Evolutionary conservation across 2,113 vertebrate species (phyloP).

Genomic region (Mesembrinibis cayennensis): DNA sequence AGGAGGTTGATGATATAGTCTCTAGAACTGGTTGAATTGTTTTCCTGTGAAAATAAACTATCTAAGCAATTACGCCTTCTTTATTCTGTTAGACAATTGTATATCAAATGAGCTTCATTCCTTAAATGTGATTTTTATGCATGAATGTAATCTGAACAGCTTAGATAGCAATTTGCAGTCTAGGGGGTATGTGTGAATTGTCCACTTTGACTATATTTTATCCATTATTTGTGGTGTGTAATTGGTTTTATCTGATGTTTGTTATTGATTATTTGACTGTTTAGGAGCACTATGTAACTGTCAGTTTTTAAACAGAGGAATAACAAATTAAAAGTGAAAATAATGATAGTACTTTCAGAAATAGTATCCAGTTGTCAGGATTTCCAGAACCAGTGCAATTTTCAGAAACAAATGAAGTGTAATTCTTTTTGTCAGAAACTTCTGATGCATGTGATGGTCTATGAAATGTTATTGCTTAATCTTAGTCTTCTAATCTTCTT

Average conservation of each 20-base stretch:
- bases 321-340: not conserved
- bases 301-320: not conserved
- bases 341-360: not conserved
- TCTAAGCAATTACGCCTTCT: conserved; percentile 42
- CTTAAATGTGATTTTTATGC: conserved; percentile 24
- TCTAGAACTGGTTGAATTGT: conserved; percentile 38
- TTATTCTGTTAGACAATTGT: conserved; percentile 27
- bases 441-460: not conserved
- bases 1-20: conserved; percentile 33
- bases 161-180: not conserved
- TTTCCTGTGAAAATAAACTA: conserved; percentile 53
- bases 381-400: not conserved
- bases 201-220: not conserved
- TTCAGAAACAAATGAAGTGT: not conserved
- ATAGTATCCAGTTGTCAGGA: not conserved
- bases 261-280: not conserved
- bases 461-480: not conserved
- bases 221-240: not conserved
- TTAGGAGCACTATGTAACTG: not conserved
- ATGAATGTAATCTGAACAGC: conserved; percentile 4
- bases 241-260: not conserved
- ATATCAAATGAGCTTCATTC: conserved; percentile 33
- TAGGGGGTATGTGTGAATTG: not conserved
- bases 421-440: not conserved
- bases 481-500: not conserved